phyloP scores from a whole-genome alignment of 1,140 invertebrate genomes.

The Phymorhynchus buccinoides region DNA sequence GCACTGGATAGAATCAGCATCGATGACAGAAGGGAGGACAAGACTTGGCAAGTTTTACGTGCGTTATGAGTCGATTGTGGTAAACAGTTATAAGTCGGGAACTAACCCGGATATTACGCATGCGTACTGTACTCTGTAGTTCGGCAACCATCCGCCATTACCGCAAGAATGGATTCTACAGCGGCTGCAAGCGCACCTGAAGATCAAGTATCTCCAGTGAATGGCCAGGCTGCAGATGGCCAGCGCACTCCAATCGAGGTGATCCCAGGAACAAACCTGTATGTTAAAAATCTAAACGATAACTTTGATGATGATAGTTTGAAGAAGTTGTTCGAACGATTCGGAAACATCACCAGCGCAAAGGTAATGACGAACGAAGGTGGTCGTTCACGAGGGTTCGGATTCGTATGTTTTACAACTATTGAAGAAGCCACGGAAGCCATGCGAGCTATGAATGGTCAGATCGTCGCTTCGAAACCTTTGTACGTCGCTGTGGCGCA shows the following conservation, averaged over 20 bases:
- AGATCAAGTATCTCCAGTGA: constrained; percentile 20
- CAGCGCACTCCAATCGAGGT: constrained; percentile 29
- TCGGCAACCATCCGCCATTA: constrained; percentile 29
- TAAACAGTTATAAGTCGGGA: constrained; percentile 1
- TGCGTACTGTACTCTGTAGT: neutral
- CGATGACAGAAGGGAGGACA: no score
- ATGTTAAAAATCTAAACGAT: constrained; percentile 98
- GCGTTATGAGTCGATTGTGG: no score
- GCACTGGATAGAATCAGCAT: no score
- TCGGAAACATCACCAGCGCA: constrained; percentile 96
- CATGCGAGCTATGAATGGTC: constrained; percentile 97
- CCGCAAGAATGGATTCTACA: constrained; percentile 3
- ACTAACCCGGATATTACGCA: constrained; percentile 22
- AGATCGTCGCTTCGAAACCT: constrained; percentile 95
- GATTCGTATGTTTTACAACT: constrained; percentile 98
- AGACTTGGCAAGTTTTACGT: no score
- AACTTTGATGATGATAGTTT: constrained; percentile 95
- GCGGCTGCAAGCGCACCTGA: constrained; percentile 11
- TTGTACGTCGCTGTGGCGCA: constrained; percentile 99
- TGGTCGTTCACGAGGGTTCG: constrained; percentile 88
- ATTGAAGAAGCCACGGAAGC: constrained; percentile 98
- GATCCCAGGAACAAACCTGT: constrained; percentile 89
- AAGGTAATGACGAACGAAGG: constrained; percentile 81
- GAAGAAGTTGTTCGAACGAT: constrained; percentile 92
- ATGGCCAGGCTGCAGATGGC: constrained; percentile 24